A percentile compares a stretch with the other conserved stretches of the same genome.
Conservation (phyloP, 2,113 vertebrate species). For the Neomonachus schauinslandi region DNA sequence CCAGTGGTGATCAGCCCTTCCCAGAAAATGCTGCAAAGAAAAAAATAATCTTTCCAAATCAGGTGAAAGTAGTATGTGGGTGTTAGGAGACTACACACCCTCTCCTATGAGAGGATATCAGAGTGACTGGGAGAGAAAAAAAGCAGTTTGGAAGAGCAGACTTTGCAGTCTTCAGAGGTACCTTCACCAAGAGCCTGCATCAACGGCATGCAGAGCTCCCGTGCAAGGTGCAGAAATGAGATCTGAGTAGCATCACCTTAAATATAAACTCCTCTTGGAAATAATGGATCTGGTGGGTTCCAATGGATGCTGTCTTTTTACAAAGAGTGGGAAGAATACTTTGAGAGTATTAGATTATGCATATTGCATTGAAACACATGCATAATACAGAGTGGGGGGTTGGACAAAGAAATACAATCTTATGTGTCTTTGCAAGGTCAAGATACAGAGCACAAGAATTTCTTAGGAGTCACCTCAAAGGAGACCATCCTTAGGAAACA, state of each 20-base stretch:
- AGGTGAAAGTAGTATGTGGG: neutral
- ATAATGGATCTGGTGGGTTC: neutral
- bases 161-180: neutral
- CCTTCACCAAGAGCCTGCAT: neutral
- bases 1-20: neutral
- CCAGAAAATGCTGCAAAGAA: neutral
- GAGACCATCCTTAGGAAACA: neutral
- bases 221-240: neutral
- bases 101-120: neutral
- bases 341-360: neutral
- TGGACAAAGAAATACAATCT: neutral
- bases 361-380: neutral
- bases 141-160: neutral
- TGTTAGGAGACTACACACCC: fast-evolving
- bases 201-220: neutral
- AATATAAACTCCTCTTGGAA: neutral
- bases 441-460: neutral
- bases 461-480: neutral
- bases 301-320: neutral
- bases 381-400: neutral
- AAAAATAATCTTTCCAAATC: neutral
- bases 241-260: neutral
- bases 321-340: neutral
- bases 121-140: neutral
- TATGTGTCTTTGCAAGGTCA: neutral